Conservation (phyloP, 2,888 invertebrate species). For the Venustoraphidia nigricollis region DNA sequence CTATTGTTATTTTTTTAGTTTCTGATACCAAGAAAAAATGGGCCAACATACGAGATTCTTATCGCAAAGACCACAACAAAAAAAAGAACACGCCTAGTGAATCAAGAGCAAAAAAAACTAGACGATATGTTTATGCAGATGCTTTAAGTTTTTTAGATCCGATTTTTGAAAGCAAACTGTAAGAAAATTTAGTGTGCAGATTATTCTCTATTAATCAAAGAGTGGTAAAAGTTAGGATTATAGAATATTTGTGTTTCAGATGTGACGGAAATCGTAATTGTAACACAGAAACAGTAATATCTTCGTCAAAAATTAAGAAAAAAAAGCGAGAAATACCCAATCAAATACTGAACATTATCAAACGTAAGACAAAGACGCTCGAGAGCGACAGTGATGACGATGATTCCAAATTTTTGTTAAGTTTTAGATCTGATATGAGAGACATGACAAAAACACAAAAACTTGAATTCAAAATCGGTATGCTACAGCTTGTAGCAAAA, state of each 20-base stretch:
- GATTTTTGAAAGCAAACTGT: constrained; percentile 1
- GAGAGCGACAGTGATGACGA: neutral
- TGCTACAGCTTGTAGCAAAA: neutral
- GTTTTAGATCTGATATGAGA: constrained; percentile 1
- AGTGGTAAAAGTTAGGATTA: neutral
- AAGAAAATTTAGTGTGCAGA: neutral
- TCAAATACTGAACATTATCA: constrained; percentile 1
- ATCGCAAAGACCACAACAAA: too few species aligned
- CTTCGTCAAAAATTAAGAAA: neutral
- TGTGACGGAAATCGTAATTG: neutral
- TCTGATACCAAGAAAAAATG: too few species aligned
- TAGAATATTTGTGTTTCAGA: neutral
- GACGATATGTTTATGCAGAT: neutral
- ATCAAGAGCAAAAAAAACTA: neutral
- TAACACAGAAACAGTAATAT: neutral
- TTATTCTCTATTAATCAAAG: neutral
- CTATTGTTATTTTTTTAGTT: too few species aligned
- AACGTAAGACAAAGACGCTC: neutral
- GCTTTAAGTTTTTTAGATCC: neutral
- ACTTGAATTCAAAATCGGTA: constrained; percentile 1
- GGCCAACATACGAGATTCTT: too few species aligned
- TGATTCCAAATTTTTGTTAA: constrained; percentile 1
- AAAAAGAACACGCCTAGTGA: neutral
- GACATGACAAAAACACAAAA: neutral
- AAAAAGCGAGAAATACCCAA: neutral